phyloP scores from a whole-genome alignment of 2,113 vertebrate genomes.

The Calidris pugnax region DNA sequence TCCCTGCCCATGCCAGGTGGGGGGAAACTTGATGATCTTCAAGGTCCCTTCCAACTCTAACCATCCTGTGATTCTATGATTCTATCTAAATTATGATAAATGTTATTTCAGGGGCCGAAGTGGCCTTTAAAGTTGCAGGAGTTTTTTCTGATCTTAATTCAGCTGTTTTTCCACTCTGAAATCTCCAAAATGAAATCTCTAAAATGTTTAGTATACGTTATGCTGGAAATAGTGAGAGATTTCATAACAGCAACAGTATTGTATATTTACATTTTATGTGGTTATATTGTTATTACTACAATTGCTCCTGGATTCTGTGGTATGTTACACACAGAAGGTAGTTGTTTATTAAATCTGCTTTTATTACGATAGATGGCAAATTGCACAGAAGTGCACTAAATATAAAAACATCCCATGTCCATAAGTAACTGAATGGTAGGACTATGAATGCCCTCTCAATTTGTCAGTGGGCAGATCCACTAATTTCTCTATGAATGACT shows the following conservation, averaged over 20 bases:
- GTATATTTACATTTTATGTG: neutral
- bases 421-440: neutral
- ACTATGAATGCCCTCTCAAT: neutral
- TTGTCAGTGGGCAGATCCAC: neutral
- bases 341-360: neutral
- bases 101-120: neutral
- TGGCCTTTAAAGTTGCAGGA: neutral
- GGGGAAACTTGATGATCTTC: no score
- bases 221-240: neutral
- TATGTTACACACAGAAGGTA: neutral
- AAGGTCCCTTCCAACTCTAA: no score
- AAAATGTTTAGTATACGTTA: fast-evolving
- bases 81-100: neutral
- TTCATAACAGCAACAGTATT: neutral
- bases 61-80: no score
- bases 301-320: neutral
- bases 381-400: neutral
- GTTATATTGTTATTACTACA: neutral
- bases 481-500: neutral
- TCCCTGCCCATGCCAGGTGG: no score
- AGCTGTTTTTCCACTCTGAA: neutral
- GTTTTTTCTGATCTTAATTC: neutral
- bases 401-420: neutral
- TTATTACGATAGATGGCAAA: neutral
- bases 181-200: neutral